Percentiles rank a stretch among this genome's conserved stretches.
Evolutionary conservation across 2,888 invertebrate genomes (phyloP).

Genomic region (Gastrophysa polygoni): DNA sequence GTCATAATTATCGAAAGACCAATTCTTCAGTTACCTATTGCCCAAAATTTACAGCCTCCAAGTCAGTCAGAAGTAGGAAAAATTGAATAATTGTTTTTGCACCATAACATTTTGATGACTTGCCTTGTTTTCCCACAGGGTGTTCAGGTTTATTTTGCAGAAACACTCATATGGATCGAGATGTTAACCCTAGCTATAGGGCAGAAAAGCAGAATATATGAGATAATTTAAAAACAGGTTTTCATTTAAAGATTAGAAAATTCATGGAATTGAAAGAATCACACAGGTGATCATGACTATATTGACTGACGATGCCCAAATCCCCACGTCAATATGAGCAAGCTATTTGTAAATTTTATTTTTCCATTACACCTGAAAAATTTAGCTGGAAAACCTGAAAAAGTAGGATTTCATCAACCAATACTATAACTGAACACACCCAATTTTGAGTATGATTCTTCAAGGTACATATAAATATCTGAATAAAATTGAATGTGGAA

Average conservation of each 20-base stretch:
- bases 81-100: slow-evolving; percentile 19
- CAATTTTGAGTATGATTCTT: too few species aligned
- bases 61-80: slow-evolving; percentile 38
- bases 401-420: not conserved
- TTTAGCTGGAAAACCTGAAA: slow-evolving; percentile 21
- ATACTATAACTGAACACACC: not conserved
- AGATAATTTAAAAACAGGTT: slow-evolving; percentile 37
- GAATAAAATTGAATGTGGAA: too few species aligned
- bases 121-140: slow-evolving; percentile 58
- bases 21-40: slow-evolving; percentile 18
- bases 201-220: slow-evolving; percentile 56
- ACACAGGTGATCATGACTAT: not conserved
- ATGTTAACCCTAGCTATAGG: slow-evolving; percentile 59
- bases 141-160: slow-evolving; percentile 51
- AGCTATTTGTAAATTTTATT: not conserved
- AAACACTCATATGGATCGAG: slow-evolving; percentile 52
- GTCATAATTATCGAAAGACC: too few species aligned
- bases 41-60: slow-evolving; percentile 35
- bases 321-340: not conserved
- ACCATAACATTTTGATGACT: slow-evolving; percentile 43
- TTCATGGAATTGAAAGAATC: not conserved
- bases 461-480: too few species aligned
- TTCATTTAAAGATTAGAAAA: slow-evolving; percentile 6
- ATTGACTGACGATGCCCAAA: not conserved
- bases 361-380: slow-evolving; percentile 20